A percentile compares a stretch with the other conserved stretches of the same genome.
phyloP scores from a whole-genome alignment of 2,888 invertebrate genomes.

The Hypolimnas misippus region DNA sequence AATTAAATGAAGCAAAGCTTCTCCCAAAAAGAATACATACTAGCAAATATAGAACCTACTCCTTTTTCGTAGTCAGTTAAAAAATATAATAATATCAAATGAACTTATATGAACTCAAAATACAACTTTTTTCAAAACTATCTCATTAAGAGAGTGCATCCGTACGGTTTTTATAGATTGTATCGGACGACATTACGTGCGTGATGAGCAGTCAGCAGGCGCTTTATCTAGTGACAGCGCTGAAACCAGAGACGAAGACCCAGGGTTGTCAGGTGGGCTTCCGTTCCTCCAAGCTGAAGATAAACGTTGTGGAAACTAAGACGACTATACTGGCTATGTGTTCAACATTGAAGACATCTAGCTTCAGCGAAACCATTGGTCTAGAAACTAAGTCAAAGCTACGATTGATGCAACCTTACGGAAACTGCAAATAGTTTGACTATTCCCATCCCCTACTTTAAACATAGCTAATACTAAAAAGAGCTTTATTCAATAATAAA shows the following conservation, averaged over 20 bases:
- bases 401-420: too few relatives aligned
- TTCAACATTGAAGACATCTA: too few relatives aligned
- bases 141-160: conserved; percentile 38
- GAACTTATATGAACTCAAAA: conserved; percentile 11
- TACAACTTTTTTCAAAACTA: conserved; percentile 34
- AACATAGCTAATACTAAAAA: too few relatives aligned
- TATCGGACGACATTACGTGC: conserved; percentile 50
- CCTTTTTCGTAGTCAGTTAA: neutral
- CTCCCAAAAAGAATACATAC: too few relatives aligned
- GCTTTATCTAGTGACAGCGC: conserved; percentile 61
- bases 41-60: too few relatives aligned
- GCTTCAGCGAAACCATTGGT: too few relatives aligned
- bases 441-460: too few relatives aligned
- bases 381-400: too few relatives aligned
- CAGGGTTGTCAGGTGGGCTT: conserved; percentile 29
- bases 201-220: conserved; percentile 54
- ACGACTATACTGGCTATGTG: too few relatives aligned
- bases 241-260: conserved; percentile 66
- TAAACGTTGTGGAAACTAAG: neutral
- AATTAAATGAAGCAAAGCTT: too few relatives aligned
- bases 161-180: conserved; percentile 42
- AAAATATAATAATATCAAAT: conserved; percentile 3
- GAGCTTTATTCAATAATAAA: too few relatives aligned
- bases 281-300: neutral
- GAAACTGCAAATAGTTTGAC: too few relatives aligned